Conservation (phyloP, 1,140 invertebrate genomes). For the Drosophila kepulauana region DNA sequence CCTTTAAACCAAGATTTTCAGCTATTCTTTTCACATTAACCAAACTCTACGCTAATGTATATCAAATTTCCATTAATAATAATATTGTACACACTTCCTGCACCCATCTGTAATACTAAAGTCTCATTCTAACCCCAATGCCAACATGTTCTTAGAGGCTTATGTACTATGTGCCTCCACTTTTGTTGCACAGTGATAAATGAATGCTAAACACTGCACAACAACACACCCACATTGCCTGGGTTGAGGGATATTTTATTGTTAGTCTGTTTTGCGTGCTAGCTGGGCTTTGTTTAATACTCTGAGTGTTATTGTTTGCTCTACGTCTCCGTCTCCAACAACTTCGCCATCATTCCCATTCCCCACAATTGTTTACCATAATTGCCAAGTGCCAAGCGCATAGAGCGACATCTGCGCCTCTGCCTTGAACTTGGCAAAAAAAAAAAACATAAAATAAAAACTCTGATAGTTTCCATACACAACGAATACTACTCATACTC, state of each 20-base stretch:
- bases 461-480: slow-evolving; percentile 46
- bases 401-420: slow-evolving; percentile 55
- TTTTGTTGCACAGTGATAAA: slow-evolving; percentile 48
- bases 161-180: not conserved
- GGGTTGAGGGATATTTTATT: slow-evolving; percentile 40
- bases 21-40: not conserved
- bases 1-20: not conserved
- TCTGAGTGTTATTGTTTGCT: slow-evolving; percentile 47
- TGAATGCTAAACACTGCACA: slow-evolving; percentile 52
- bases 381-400: slow-evolving; percentile 55
- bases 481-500: not conserved
- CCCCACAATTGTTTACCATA: slow-evolving; percentile 49
- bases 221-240: slow-evolving; percentile 59
- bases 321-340: not conserved
- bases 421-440: slow-evolving; percentile 75
- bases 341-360: slow-evolving; percentile 9
- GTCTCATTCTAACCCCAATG: not conserved
- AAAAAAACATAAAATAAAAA: not conserved
- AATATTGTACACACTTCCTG: not conserved
- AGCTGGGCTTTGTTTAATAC: slow-evolving; percentile 39
- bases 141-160: not conserved
- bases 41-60: not conserved
- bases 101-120: not conserved
- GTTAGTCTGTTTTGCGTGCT: slow-evolving; percentile 47
- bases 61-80: not conserved